Percentiles rank a stretch among this genome's conserved stretches.
These are phyloP conservation scores for Coryphaenoides rupestris DNA, from an alignment of 2,113 vertebrate species.

Conservation along the genomic window DNA sequence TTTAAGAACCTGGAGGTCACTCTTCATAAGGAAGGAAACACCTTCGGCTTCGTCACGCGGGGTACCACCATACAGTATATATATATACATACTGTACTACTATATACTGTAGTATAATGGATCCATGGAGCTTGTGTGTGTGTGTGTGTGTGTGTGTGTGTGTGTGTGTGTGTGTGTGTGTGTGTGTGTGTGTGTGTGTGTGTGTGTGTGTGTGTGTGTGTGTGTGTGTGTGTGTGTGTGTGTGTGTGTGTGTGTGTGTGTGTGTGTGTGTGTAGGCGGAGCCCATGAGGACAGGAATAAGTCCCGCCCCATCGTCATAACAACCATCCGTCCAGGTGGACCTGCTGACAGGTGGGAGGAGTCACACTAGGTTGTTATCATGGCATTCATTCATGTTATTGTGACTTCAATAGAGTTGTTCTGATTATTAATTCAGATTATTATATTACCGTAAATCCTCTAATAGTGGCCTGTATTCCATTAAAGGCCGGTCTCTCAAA, in stretches of 20 bases:
- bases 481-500: too few species aligned
- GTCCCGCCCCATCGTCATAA: slow-evolving; percentile 94
- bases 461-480: too few species aligned
- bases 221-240: slow-evolving; percentile 18
- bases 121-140: too few species aligned
- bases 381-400: too few species aligned
- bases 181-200: slow-evolving; percentile 18
- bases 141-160: slow-evolving; percentile 13
- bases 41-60: slow-evolving; percentile 97
- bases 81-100: neutral
- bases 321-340: slow-evolving; percentile 90
- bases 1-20: slow-evolving; percentile 96
- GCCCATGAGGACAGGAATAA: slow-evolving; percentile 96
- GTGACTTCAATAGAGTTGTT: too few species aligned
- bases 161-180: slow-evolving; percentile 15
- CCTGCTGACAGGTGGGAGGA: slow-evolving; percentile 90
- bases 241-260: slow-evolving; percentile 17
- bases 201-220: slow-evolving; percentile 14
- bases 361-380: too few species aligned
- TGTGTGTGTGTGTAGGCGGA: slow-evolving; percentile 75
- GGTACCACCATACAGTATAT: slow-evolving; percentile 68
- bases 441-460: too few species aligned
- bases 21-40: slow-evolving; percentile 96
- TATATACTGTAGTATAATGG: neutral
- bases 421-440: too few species aligned